Percentiles rank a stretch among this genome's conserved stretches.
Conservation (phyloP, 2,888 invertebrate species). For the Ecliptopera silaceata region DNA sequence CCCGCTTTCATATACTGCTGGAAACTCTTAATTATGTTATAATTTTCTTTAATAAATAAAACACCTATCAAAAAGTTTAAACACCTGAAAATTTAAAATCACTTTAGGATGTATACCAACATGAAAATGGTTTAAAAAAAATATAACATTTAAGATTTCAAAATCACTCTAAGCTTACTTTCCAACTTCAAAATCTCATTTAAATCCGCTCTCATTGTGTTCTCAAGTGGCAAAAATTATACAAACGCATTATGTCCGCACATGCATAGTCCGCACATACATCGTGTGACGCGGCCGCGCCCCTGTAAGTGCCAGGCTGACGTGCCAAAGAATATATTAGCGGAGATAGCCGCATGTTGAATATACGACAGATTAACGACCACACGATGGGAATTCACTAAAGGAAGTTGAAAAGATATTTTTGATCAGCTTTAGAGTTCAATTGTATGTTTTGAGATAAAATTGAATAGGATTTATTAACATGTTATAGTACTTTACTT, state of each 20-base stretch:
- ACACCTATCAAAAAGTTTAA: too few species aligned
- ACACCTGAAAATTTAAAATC: too few species aligned
- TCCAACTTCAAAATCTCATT: background rate
- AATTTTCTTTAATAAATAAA: too few species aligned
- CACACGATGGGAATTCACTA: conserved; percentile 13
- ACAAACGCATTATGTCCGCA: conserved; percentile 55
- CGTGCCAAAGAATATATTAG: conserved; percentile 68
- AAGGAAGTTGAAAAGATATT: background rate
- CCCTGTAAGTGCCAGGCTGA: conserved; percentile 58
- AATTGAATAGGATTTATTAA: too few species aligned
- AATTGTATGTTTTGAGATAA: too few species aligned
- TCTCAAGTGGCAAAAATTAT: conserved; percentile 32
- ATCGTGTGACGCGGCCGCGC: conserved; percentile 57
- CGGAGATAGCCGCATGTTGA: conserved; percentile 40
- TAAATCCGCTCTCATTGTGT: conserved; percentile 32
- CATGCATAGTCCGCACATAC: conserved; percentile 55
- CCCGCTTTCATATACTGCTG: too few species aligned
- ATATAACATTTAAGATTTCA: too few species aligned
- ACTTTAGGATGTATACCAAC: too few species aligned
- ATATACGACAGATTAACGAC: conserved; percentile 30
- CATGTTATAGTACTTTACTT: too few species aligned
- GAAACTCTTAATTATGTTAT: too few species aligned
- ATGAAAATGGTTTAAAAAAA: too few species aligned
- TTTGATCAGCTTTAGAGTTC: background rate
- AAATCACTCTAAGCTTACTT: too few species aligned